phyloP scores from a whole-genome alignment of 2,797 vertebrate genomes.

The Tangara arthus region DNA sequence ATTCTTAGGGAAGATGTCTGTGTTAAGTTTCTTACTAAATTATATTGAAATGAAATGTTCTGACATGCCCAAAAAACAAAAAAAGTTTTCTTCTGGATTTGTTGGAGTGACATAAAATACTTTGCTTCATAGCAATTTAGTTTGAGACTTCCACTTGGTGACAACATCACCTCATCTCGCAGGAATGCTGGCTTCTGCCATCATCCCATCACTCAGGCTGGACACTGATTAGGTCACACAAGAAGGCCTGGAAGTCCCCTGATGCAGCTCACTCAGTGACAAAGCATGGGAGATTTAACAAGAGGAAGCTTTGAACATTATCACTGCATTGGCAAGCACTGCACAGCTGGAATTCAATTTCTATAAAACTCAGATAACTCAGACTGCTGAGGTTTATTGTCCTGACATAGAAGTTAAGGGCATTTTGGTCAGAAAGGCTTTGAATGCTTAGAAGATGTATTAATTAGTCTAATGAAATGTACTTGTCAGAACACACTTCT shows the following conservation, averaged over 20 bases:
- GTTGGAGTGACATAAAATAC: background rate
- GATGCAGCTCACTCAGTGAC: background rate
- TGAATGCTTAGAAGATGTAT: background rate
- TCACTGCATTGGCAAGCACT: background rate
- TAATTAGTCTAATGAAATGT: background rate
- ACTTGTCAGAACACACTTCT: background rate
- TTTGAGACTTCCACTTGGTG: background rate
- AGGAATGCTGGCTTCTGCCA: background rate
- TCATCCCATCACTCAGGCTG: background rate
- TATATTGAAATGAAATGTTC: background rate
- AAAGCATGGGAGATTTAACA: background rate
- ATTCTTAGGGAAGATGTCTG: background rate
- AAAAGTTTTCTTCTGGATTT: background rate
- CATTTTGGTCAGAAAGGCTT: background rate
- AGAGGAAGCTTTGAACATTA: background rate
- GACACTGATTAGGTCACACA: background rate
- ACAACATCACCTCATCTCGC: background rate
- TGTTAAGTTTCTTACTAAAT: background rate
- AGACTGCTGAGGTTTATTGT: background rate
- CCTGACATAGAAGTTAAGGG: background rate
- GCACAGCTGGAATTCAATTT: background rate
- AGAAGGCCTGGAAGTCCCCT: background rate
- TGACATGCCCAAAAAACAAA: background rate
- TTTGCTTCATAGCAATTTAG: background rate
- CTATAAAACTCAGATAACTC: background rate